phyloP scores from a whole-genome alignment of 1,140 invertebrate genomes.

The Temnothorax curvispinosus region DNA sequence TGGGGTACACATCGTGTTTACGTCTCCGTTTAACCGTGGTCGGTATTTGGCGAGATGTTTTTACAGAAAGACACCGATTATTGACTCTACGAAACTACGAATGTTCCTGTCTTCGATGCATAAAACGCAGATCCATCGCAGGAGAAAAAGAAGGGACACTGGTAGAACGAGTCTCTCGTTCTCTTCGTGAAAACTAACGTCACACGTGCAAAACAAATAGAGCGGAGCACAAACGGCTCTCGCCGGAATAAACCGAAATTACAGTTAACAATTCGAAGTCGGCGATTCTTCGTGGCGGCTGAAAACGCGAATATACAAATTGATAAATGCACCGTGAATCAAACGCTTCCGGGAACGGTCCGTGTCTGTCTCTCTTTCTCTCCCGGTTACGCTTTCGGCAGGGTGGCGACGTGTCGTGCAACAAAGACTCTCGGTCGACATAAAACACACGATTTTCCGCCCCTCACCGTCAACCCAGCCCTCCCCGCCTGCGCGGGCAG shows the following conservation, averaged over 20 bases:
- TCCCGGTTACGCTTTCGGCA: neutral
- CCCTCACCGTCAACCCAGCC: no score
- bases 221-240: neutral
- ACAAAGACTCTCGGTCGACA: slow-evolving; percentile 23
- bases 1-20: neutral
- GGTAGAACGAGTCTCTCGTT: neutral
- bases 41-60: neutral
- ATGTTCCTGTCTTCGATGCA: no score
- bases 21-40: neutral
- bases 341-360: neutral
- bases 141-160: neutral
- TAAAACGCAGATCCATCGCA: neutral
- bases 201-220: neutral
- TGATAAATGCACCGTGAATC: neutral
- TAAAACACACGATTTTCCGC: neutral
- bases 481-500: neutral
- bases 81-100: neutral
- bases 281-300: no score
- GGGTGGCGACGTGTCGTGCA: neutral
- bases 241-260: neutral
- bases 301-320: neutral
- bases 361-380: neutral
- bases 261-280: neutral
- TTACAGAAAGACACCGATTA: neutral
- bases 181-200: neutral